Percentiles rank a stretch among this genome's conserved stretches.
phyloP scores from a whole-genome alignment of 2,113 vertebrate genomes.

The Leptobrachium leishanense region DNA sequence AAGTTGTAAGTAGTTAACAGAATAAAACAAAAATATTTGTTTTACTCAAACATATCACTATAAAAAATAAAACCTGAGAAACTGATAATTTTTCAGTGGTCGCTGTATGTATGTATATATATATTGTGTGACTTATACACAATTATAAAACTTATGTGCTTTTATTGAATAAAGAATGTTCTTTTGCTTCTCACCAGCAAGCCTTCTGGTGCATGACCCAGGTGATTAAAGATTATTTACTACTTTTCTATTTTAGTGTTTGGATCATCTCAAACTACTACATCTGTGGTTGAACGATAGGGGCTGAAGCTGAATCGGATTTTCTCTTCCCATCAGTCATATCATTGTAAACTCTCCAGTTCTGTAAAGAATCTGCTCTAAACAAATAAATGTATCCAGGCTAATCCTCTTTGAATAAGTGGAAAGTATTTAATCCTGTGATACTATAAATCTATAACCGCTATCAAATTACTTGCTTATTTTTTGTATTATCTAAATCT shows the following conservation, averaged over 20 bases:
- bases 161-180: slow-evolving; percentile 7
- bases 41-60: too few relatives aligned
- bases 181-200: slow-evolving; percentile 13
- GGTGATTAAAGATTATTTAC: slow-evolving; percentile 47
- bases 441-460: slow-evolving; percentile 65
- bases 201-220: slow-evolving; percentile 44
- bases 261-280: slow-evolving; percentile 54
- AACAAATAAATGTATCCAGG: slow-evolving; percentile 68
- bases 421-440: slow-evolving; percentile 67
- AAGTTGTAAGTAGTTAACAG: too few relatives aligned
- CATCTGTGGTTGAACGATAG: slow-evolving; percentile 63
- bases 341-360: slow-evolving; percentile 65
- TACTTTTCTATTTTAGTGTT: slow-evolving; percentile 42
- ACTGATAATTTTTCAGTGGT: too few relatives aligned
- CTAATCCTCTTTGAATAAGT: slow-evolving; percentile 70
- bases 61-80: too few relatives aligned
- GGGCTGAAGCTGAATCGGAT: slow-evolving; percentile 63
- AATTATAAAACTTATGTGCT: neutral
- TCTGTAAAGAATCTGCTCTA: slow-evolving; percentile 68
- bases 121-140: slow-evolving; percentile 17
- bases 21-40: too few relatives aligned
- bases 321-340: slow-evolving; percentile 62
- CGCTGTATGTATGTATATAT: neutral
- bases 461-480: slow-evolving; percentile 67
- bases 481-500: slow-evolving; percentile 65